These are phyloP conservation scores for Tetrapedia diversipes DNA, from an alignment of 2,888 invertebrate species.

Conservation along the genomic window DNA sequence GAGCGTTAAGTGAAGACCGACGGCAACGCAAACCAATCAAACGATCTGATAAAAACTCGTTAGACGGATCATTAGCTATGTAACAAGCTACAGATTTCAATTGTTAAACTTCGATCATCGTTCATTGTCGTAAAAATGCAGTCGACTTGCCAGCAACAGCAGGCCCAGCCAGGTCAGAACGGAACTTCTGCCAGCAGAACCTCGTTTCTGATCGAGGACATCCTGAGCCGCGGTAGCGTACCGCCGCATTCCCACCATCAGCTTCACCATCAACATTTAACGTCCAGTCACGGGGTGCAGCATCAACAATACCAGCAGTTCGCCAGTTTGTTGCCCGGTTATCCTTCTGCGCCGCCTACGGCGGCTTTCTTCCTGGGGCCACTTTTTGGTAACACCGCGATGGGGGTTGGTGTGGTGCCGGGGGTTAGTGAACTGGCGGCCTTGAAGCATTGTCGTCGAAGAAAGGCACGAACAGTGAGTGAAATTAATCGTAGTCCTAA, in stretches of 20 bases:
- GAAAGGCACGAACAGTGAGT: slow-evolving; percentile 96
- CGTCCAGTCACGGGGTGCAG: slow-evolving; percentile 72
- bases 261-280: slow-evolving; percentile 72
- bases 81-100: background rate
- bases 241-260: slow-evolving; percentile 70
- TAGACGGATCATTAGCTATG: slow-evolving; percentile 15
- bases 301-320: slow-evolving; percentile 80
- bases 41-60: background rate
- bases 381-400: slow-evolving; percentile 86
- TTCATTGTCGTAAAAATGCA: slow-evolving; percentile 73
- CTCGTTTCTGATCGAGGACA: slow-evolving; percentile 96
- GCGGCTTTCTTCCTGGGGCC: slow-evolving; percentile 82
- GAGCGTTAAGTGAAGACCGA: background rate
- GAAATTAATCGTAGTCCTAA: background rate
- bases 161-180: slow-evolving; percentile 78
- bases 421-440: slow-evolving; percentile 84
- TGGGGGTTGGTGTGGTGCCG: slow-evolving; percentile 85
- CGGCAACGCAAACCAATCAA: background rate
- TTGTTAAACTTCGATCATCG: too few species aligned
- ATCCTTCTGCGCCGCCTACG: slow-evolving; percentile 76
- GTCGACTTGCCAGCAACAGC: slow-evolving; percentile 80
- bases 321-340: slow-evolving; percentile 77
- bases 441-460: slow-evolving; percentile 95
- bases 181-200: slow-evolving; percentile 84
- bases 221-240: slow-evolving; percentile 87